A percentile compares a stretch with the other conserved stretches of the same genome.
Evolutionary conservation across 2,797 vertebrate genomes (phyloP).

Genomic region (Sebastes umbrosus): DNA sequence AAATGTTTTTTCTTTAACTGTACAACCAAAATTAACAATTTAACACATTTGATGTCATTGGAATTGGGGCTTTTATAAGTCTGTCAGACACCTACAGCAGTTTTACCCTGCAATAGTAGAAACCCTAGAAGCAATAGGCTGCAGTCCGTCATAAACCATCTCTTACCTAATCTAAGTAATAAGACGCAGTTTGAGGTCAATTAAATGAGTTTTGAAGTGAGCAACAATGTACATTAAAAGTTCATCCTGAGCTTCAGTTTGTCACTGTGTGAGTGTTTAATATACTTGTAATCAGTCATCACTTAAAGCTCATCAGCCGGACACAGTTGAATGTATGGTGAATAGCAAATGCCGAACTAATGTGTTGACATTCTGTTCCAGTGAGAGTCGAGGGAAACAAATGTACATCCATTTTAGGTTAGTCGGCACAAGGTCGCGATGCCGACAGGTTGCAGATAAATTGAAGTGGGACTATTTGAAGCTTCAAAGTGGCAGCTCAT

Average conservation of each 20-base stretch:
- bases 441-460: conserved; percentile 73
- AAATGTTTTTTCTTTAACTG: not conserved
- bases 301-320: not conserved
- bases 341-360: conserved; percentile 15
- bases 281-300: conserved; percentile 5
- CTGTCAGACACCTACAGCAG: not conserved
- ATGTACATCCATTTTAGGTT: conserved; percentile 46
- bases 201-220: conserved; percentile 20
- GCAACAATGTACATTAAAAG: conserved; percentile 42
- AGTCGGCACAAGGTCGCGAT: conserved; percentile 36
- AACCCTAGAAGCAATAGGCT: not conserved
- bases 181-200: conserved; percentile 27
- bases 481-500: conserved; percentile 61
- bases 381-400: conserved; percentile 25
- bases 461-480: conserved; percentile 72
- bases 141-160: not conserved
- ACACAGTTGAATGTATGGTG: conserved; percentile 8
- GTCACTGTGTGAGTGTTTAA: not conserved
- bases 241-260: conserved; percentile 30
- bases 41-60: not conserved
- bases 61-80: not conserved
- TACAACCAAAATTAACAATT: not conserved
- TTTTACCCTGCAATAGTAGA: not conserved
- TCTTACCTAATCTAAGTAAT: not conserved
- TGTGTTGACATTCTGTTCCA: conserved; percentile 21